Base-by-base conservation (phyloP, 1,140 invertebrate genomes). In the Formica exsecta region DNA sequence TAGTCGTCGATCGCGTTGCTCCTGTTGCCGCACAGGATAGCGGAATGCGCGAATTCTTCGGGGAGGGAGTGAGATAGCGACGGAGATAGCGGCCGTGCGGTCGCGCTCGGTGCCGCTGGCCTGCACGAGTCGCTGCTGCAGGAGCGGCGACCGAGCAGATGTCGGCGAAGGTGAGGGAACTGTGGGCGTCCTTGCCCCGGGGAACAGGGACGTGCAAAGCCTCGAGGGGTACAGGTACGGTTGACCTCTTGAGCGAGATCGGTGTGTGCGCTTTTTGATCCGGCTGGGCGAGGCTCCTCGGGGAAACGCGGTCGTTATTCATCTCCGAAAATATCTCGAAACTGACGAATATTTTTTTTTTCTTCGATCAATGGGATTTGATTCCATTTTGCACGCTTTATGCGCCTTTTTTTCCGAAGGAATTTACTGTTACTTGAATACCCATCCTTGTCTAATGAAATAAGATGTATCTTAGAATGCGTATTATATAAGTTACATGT, bases 151-250 rank as follows among this genome's bases (percentile, higher is more conserved):
- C 38, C 87, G 54, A 73, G 86, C 90, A 90, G 86, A 92, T 90
- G 91, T 71, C 85, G 89, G 84, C 71, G 51, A 70, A 90, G 89
- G 90, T 90, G 86, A 92, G 91, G 90, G 89, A 91, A 93, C 89
- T 85, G 88, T 86, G 86, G 89, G 86, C 92, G 92, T 92, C 92
- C 92, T 93, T 93, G 92, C 92, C 92, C 87, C 87, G 64, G 92
- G 92, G 77, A 85, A 92, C 87, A 87, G 88, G 80, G 86, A 86
- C 88, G 79, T 86, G 84, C 57, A 64, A 73, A 57, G 62, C 70
- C 86, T 77, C 54, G 80, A 81, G 90, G 75, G 81, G 86, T 86
- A 86, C 64, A 44, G 81, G 80, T 84, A 86, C 65, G 29, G 75
- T 11, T 89, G 66, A 87, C 81, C 86, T 90, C 65, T 89, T 25